Evolutionary conservation across 2,113 vertebrate genomes (phyloP).

Genomic region (Spermophilus dauricus): DNA sequence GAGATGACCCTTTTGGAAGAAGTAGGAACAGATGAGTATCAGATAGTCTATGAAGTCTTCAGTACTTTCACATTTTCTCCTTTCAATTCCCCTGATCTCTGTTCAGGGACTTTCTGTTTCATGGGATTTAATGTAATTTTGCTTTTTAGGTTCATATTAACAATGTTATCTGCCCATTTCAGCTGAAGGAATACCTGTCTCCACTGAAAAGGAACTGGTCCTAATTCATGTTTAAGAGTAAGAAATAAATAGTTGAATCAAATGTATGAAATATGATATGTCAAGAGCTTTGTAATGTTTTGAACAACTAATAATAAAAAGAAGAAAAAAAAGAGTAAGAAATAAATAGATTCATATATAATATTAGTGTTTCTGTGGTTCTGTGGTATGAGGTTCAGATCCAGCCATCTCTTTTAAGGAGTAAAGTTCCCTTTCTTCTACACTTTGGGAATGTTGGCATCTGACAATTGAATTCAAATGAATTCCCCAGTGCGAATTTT

Average conservation of each 20-base stretch:
- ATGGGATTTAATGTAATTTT: background rate
- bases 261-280: too few species aligned
- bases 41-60: background rate
- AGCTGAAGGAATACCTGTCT: background rate
- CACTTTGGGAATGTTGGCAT: background rate
- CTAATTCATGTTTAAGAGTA: background rate
- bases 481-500: background rate
- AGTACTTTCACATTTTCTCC: background rate
- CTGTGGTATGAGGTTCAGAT: background rate
- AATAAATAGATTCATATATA: background rate
- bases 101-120: background rate
- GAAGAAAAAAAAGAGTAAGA: background rate
- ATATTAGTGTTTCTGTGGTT: background rate
- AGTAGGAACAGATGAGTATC: background rate
- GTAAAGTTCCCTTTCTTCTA: background rate
- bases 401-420: background rate
- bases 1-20: background rate
- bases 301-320: too few species aligned
- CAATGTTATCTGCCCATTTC: background rate
- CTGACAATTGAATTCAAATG: background rate
- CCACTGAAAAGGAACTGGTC: background rate
- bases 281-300: too few species aligned
- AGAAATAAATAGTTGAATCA: background rate
- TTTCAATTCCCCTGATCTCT: background rate
- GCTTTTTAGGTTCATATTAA: background rate